Percentiles rank a stretch among this genome's conserved stretches.
phyloP scores from a whole-genome alignment of 2,797 vertebrate genomes.

The Myioborus miniatus region DNA sequence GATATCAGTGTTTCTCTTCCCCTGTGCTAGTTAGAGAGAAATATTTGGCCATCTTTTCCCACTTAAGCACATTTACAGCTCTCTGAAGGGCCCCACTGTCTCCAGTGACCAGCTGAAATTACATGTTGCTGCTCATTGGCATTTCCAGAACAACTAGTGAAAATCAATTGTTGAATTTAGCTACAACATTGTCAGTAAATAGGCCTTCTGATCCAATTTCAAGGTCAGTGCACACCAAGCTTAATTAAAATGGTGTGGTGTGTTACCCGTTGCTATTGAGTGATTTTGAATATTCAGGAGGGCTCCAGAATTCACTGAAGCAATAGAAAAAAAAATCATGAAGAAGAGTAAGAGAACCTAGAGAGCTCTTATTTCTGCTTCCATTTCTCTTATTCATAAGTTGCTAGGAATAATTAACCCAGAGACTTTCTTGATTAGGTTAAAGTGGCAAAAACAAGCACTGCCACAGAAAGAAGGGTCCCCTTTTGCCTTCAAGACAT shows the following conservation, averaged over 20 bases:
- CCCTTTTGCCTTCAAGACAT: background rate
- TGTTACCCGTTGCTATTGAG: background rate
- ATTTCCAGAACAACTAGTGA: constrained; percentile 3
- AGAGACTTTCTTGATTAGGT: background rate
- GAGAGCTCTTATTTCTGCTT: background rate
- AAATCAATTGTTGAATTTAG: constrained; percentile 31
- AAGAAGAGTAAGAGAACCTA: background rate
- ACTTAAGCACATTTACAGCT: background rate
- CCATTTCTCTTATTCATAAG: background rate
- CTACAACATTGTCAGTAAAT: background rate
- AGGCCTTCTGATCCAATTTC: constrained; percentile 43
- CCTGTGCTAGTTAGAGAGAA: background rate
- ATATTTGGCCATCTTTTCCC: background rate
- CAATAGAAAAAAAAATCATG: background rate
- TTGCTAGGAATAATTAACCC: background rate
- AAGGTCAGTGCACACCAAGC: constrained; percentile 14
- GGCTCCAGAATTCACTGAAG: background rate
- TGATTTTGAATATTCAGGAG: background rate
- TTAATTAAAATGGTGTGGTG: constrained; percentile 37
- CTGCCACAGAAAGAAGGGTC: background rate
- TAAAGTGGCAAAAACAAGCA: background rate
- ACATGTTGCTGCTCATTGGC: background rate
- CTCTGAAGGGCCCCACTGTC: background rate
- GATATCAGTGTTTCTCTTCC: background rate
- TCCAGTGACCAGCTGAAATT: background rate